phyloP scores from a whole-genome alignment of 35 echinoderm and acorn worm species.

The Heliocidaris tuberculata region DNA sequence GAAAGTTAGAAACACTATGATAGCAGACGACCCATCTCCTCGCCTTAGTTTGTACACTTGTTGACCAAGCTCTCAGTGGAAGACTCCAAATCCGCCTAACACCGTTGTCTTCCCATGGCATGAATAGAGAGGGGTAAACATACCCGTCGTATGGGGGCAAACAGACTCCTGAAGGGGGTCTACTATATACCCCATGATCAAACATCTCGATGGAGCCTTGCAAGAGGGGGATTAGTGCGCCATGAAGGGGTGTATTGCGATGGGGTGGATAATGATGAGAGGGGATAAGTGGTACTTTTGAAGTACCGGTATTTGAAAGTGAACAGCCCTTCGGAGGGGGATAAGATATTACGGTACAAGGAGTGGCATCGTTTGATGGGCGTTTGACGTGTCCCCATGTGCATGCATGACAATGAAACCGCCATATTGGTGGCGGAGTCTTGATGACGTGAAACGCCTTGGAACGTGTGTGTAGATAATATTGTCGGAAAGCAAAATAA shows the following conservation, averaged over 20 bases:
- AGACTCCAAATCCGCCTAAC: slow-evolving; percentile 21
- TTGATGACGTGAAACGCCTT: not conserved
- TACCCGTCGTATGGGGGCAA: not conserved
- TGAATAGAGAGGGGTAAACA: not conserved
- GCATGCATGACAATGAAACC: not conserved
- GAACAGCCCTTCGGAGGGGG: not conserved
- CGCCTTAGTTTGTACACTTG: not conserved
- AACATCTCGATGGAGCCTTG: slow-evolving; percentile 27
- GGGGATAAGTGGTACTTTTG: not conserved
- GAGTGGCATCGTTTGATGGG: not conserved
- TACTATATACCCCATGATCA: not conserved
- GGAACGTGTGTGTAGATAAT: not conserved
- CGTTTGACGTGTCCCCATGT: not conserved
- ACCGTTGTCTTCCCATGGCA: not conserved
- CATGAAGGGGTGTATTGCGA: not conserved
- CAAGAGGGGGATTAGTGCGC: slow-evolving; percentile 19
- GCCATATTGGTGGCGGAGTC: not conserved
- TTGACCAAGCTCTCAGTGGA: slow-evolving; percentile 9
- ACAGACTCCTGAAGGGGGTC: not conserved
- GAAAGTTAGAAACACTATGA: not conserved
- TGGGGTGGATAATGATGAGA: slow-evolving; percentile 1
- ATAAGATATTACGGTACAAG: slow-evolving; percentile 3
- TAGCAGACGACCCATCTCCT: not conserved
- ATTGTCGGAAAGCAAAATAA: no score
- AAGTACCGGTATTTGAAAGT: slow-evolving; percentile 25